phyloP scores from a whole-genome alignment of 2,888 invertebrate species.

The Lasioglossum malachurum region DNA sequence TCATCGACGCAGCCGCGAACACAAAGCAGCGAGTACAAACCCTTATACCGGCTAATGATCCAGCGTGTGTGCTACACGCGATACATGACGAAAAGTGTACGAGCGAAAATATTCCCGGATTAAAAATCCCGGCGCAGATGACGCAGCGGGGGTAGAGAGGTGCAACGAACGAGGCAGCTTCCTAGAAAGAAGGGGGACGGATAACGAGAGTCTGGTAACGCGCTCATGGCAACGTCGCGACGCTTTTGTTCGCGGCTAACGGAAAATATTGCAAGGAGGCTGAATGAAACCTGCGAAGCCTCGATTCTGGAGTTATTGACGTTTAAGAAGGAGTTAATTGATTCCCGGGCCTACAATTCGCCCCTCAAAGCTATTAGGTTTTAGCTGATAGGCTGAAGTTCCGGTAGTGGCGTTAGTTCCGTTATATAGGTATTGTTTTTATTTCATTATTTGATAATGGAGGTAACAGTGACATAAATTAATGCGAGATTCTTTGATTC shows the following conservation, averaged over 20 bases:
- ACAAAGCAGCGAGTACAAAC: neutral
- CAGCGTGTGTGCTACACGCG: neutral
- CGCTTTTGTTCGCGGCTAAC: constrained; percentile 46
- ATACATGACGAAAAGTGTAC: neutral
- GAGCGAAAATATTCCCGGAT: neutral
- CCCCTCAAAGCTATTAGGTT: neutral
- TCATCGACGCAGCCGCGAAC: neutral
- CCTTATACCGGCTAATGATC: neutral
- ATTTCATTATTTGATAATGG: too few species aligned
- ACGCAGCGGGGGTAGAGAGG: neutral
- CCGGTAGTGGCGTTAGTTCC: neutral
- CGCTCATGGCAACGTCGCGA: constrained; percentile 32
- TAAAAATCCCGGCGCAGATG: neutral
- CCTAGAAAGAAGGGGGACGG: constrained; percentile 22
- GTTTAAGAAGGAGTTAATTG: neutral
- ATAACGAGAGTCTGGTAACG: constrained; percentile 37
- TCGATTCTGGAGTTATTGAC: neutral
- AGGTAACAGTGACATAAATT: too few species aligned
- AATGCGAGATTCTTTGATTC: too few species aligned
- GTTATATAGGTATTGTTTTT: neutral
- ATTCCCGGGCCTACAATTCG: neutral
- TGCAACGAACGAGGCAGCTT: constrained; percentile 27
- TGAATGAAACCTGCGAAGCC: constrained; percentile 3
- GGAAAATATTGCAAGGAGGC: constrained; percentile 24
- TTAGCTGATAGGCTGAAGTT: neutral